These are phyloP conservation scores for Propithecus deckenii DNA, from an alignment of 2,797 vertebrate species.

Conservation along the genomic window DNA sequence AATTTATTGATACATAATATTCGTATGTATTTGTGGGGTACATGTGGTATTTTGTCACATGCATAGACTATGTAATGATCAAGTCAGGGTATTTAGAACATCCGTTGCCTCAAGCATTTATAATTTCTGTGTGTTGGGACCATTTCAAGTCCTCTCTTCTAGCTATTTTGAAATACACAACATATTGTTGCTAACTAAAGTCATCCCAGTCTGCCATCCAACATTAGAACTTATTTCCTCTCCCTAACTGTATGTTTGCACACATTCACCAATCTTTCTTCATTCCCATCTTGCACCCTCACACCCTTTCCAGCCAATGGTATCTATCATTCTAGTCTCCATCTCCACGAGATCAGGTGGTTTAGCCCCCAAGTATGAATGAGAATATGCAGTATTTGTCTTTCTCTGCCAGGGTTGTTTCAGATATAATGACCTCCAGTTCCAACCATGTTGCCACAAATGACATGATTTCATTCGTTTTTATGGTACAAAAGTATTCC, in stretches of 20 bases:
- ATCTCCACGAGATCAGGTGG: no score
- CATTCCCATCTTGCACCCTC: neutral
- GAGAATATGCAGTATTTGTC: neutral
- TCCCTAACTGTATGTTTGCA: neutral
- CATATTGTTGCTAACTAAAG: neutral
- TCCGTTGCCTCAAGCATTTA: neutral
- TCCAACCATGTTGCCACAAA: neutral
- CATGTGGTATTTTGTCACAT: neutral
- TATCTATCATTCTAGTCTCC: neutral
- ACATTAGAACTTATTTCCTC: neutral
- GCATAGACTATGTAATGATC: neutral
- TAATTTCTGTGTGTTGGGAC: neutral
- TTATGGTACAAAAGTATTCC: neutral
- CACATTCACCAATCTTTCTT: neutral
- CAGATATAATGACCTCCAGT: neutral
- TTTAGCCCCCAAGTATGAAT: neutral
- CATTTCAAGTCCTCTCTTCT: neutral
- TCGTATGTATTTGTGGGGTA: neutral
- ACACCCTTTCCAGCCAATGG: neutral
- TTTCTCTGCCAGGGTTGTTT: neutral
- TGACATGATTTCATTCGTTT: neutral
- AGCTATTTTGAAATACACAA: neutral
- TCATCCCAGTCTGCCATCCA: neutral
- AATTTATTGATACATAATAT: neutral
- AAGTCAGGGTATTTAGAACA: neutral